A percentile compares a stretch with the other conserved stretches of the same genome.
phyloP scores from a whole-genome alignment of 2,113 vertebrate species.

The Ciconia stormi region DNA sequence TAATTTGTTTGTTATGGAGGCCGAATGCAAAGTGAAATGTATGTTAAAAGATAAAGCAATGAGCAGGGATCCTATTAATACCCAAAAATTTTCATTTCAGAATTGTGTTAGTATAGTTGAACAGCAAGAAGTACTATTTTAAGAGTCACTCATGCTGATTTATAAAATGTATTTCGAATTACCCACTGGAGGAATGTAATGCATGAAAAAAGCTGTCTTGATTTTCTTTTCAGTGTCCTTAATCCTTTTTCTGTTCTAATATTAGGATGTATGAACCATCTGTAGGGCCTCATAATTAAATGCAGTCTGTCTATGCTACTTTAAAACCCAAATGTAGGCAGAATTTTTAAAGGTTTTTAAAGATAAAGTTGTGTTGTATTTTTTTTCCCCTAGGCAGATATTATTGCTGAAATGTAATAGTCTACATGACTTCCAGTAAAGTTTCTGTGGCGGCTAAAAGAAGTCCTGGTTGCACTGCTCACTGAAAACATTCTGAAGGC shows the following conservation, averaged over 20 bases:
- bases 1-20: not conserved
- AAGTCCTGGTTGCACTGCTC: not conserved
- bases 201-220: not conserved
- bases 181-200: not conserved
- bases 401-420: not conserved
- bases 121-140: not conserved
- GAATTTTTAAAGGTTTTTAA: not conserved
- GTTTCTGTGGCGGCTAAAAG: not conserved
- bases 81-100: not conserved
- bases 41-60: not conserved
- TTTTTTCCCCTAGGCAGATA: not conserved
- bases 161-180: not conserved
- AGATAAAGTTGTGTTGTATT: not conserved
- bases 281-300: not conserved
- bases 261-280: not conserved
- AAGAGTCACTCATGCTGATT: not conserved
- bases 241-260: slow-evolving; percentile 27
- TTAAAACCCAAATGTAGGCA: not conserved
- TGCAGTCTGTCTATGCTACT: not conserved
- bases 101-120: not conserved
- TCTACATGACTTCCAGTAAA: not conserved
- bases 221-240: not conserved
- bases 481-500: not conserved
- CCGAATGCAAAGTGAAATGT: not conserved
- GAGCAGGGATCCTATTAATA: not conserved